Evolutionary conservation across 2,888 invertebrate genomes (phyloP).

Genomic region (Chalcis sispes): DNA sequence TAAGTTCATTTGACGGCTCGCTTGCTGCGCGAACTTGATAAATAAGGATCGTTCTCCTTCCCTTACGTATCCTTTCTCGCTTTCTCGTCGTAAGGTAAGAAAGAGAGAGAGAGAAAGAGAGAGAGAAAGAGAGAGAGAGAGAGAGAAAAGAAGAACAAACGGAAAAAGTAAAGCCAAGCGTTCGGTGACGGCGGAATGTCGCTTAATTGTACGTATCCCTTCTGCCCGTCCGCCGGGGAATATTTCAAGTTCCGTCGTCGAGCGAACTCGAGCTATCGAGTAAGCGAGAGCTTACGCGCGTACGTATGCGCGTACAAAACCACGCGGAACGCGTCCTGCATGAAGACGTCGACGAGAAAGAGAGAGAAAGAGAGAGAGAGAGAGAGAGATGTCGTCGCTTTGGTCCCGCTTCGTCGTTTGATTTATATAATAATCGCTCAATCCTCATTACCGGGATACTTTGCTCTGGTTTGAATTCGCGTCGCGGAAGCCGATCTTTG

Average conservation of each 20-base stretch:
- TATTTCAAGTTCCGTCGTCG: not conserved
- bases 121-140: too few species aligned
- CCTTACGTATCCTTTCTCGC: too few species aligned
- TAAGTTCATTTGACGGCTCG: constrained; percentile 33
- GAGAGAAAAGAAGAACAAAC: not conserved
- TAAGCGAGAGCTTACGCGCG: constrained; percentile 59
- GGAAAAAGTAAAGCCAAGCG: not conserved
- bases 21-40: constrained; percentile 49
- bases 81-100: not conserved
- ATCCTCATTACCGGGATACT: constrained; percentile 42
- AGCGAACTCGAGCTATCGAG: too few species aligned
- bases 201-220: too few species aligned
- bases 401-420: constrained; percentile 62
- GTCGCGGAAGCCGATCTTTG: too few species aligned
- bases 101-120: too few species aligned
- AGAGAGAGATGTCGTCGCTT: constrained; percentile 49
- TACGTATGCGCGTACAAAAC: too few species aligned
- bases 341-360: constrained; percentile 58
- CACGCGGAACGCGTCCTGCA: constrained; percentile 66
- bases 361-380: constrained; percentile 24
- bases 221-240: constrained; percentile 38
- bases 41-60: constrained; percentile 32
- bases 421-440: constrained; percentile 74
- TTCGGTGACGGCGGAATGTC: too few species aligned
- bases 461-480: not conserved